These are phyloP conservation scores for Limnephilus rhombicus DNA, from an alignment of 2,888 invertebrate genomes.

Conservation along the genomic window DNA sequence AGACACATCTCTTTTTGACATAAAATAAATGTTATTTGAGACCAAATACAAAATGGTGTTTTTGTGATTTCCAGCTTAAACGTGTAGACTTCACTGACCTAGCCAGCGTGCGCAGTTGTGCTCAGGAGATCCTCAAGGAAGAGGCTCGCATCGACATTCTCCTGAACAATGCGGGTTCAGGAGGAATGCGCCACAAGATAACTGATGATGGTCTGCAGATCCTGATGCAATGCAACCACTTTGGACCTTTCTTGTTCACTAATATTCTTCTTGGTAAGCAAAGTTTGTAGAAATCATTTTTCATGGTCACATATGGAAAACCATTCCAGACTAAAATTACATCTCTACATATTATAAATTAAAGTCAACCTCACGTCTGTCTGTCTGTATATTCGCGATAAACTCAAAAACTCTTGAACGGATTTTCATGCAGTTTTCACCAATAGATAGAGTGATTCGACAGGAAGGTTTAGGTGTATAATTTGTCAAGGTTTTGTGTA, in stretches of 20 bases:
- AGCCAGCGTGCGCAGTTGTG: constrained; percentile 78
- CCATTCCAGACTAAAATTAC: too few relatives aligned
- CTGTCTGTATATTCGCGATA: too few relatives aligned
- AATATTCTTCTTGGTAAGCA: constrained; percentile 78
- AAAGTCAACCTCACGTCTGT: too few relatives aligned
- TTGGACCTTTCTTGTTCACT: constrained; percentile 85
- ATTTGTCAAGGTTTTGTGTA: too few relatives aligned
- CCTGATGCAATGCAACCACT: constrained; percentile 85
- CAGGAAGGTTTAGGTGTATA: too few relatives aligned
- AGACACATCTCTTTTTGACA: neutral
- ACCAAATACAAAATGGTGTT: neutral
- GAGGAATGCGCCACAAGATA: constrained; percentile 73
- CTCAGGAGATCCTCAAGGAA: constrained; percentile 75
- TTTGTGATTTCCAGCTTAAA: constrained; percentile 51
- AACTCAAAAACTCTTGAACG: too few relatives aligned
- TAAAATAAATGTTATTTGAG: neutral
- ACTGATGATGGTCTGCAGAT: constrained; percentile 83
- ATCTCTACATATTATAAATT: too few relatives aligned
- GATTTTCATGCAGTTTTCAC: too few relatives aligned
- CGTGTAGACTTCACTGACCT: constrained; percentile 74
- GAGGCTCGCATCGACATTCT: constrained; percentile 78
- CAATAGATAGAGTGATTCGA: too few relatives aligned
- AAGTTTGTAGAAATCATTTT: neutral
- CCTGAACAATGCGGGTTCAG: constrained; percentile 81
- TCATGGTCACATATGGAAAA: too few relatives aligned